Evolutionary conservation across 1,140 invertebrate species (phyloP).

Genomic region (Pseudomyrmex gracilis): DNA sequence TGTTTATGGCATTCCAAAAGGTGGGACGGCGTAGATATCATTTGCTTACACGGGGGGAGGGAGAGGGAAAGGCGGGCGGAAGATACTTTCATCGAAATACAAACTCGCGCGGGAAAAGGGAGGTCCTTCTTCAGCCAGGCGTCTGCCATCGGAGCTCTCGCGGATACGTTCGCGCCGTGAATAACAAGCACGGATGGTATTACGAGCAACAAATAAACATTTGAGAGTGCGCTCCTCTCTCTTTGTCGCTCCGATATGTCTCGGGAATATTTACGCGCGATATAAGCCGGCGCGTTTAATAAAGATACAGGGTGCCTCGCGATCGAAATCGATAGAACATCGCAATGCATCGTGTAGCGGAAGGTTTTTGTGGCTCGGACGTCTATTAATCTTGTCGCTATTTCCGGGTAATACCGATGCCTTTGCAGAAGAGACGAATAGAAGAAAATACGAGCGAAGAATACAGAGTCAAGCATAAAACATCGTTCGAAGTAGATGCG

Average conservation of each 20-base stretch:
- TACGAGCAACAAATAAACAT: slow-evolving; percentile 71
- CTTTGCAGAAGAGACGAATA: not conserved
- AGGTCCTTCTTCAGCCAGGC: too few relatives aligned
- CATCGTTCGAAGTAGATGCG: slow-evolving; percentile 4
- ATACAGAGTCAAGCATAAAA: not conserved
- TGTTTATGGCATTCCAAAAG: slow-evolving; percentile 72
- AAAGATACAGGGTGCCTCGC: slow-evolving; percentile 12
- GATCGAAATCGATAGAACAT: slow-evolving; percentile 17
- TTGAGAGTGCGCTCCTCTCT: not conserved
- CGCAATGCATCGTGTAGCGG: not conserved
- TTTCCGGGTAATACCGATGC: not conserved
- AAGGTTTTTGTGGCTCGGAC: not conserved
- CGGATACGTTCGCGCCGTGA: slow-evolving; percentile 42
- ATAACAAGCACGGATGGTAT: slow-evolving; percentile 68
- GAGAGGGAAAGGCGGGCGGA: too few relatives aligned
- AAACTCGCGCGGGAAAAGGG: not conserved
- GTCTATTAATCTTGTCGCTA: slow-evolving; percentile 1
- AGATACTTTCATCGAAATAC: slow-evolving; percentile 45
- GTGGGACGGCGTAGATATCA: slow-evolving; percentile 63
- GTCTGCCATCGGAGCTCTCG: too few relatives aligned
- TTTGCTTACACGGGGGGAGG: slow-evolving; percentile 36
- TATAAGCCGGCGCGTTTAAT: slow-evolving; percentile 55
- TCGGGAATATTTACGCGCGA: slow-evolving; percentile 41
- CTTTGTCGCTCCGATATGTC: not conserved
- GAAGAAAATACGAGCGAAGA: not conserved